These are phyloP conservation scores for Hylomyscus alleni DNA, from an alignment of 2,797 vertebrate species.

Conservation along the genomic window DNA sequence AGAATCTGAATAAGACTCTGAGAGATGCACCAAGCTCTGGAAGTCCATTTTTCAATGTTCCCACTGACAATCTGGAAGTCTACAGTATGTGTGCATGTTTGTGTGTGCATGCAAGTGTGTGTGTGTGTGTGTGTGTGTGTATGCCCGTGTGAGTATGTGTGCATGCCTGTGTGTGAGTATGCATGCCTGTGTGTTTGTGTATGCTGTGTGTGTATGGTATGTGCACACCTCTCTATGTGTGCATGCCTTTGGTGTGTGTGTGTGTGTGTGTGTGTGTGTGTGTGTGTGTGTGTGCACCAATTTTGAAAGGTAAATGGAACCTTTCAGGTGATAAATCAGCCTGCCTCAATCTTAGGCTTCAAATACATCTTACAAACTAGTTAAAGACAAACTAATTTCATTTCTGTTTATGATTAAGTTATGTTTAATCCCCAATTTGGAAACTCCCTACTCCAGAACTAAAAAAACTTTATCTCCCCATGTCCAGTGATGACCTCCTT, in stretches of 20 bases:
- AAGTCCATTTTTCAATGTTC: neutral
- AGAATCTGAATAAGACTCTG: neutral
- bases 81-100: neutral
- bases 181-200: too few relatives aligned
- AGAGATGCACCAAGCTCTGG: neutral
- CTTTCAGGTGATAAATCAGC: slow-evolving; percentile 1
- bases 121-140: too few relatives aligned
- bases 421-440: neutral
- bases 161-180: neutral
- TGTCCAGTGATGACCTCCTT: too few relatives aligned
- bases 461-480: neutral
- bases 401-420: neutral
- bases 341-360: neutral
- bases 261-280: neutral
- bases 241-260: neutral
- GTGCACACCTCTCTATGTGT: too few relatives aligned
- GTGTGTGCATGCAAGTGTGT: neutral
- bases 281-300: neutral
- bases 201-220: too few relatives aligned
- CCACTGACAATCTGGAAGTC: neutral
- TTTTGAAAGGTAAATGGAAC: slow-evolving; percentile 54
- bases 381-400: neutral
- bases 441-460: neutral
- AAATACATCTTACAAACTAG: neutral
- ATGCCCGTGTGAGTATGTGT: neutral